Evolutionary conservation across 2,888 invertebrate genomes (phyloP).

Genomic region (Papilio elwesi): DNA sequence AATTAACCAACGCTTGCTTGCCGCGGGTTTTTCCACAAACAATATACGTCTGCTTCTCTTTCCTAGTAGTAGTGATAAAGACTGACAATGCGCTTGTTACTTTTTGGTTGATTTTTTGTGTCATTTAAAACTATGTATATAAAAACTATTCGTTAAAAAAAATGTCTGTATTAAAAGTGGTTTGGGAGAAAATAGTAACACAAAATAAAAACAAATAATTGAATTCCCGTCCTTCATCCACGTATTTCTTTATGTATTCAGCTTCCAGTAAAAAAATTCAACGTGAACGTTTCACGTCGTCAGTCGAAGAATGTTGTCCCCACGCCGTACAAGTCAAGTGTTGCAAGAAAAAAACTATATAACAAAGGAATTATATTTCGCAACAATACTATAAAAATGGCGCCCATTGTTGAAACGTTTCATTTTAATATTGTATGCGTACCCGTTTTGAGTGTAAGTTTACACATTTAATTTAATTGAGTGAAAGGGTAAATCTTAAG

Average conservation of each 20-base stretch:
- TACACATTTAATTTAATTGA: neutral
- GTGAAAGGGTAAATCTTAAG: constrained; percentile 5
- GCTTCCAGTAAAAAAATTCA: neutral
- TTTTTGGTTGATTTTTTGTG: too few species aligned
- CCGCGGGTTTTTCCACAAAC: too few species aligned
- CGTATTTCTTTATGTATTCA: neutral
- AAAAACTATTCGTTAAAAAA: too few species aligned
- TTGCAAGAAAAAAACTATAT: constrained; percentile 3
- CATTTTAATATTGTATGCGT: neutral
- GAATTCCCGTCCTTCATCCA: neutral
- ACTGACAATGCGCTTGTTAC: too few species aligned
- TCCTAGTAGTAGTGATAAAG: too few species aligned
- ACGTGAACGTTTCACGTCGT: constrained; percentile 26
- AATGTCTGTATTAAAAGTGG: too few species aligned
- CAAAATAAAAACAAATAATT: neutral
- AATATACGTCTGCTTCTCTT: too few species aligned
- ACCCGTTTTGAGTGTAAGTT: neutral
- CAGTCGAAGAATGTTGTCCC: constrained; percentile 14
- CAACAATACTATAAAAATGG: neutral
- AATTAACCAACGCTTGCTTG: too few species aligned
- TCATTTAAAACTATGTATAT: too few species aligned
- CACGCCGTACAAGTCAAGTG: constrained; percentile 34
- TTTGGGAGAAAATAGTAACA: too few species aligned
- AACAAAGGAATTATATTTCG: constrained; percentile 16
- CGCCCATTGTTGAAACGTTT: constrained; percentile 1